Evolutionary conservation across 2,797 vertebrate species (phyloP), one percentile per base, ranked within the genome.

Genomic region (Danio aesculapii): DNA sequence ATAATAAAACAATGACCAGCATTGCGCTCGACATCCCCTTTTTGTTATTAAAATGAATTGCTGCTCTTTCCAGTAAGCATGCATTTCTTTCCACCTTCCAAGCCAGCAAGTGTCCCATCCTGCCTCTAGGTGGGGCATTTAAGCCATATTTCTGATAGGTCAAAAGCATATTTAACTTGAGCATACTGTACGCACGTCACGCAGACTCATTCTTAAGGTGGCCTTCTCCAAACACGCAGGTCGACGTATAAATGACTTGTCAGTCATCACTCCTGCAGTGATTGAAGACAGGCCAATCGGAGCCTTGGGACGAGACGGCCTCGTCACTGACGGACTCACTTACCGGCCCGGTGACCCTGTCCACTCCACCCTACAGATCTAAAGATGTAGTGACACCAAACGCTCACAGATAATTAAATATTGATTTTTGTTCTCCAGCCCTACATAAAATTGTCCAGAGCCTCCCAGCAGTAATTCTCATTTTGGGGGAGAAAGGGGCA

Each of bases 361-460:
- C 88, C 82, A 88, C 86, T 86, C 90, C 89, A 92, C 83, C 93
- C 94, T 92, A 91, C 93, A 90, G 88, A 86, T 91, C 94, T 94
- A 95, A 95, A 94, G 94, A 95, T 94, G 94, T 93, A 94, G 93
- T 91, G 94, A 93, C 94, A 95, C 94, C 94, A 94, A 94, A 94
- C 93, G 94, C 94, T 95, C 94, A 94, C 94, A 94, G 94, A 96
- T 96, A 96, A 96, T 96, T 96, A 96, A 95, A 95, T 96, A 96
- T 96, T 95, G 95, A 95, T 95, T 95, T 95, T 94, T 95, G 94
- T 94, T 95, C 95, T 94, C 94, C 93, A 94, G 95, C 95, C 94
- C 95, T 91, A 94, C 94, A 95, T 95, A 95, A 95, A 95, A 96
- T 96, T 95, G 95, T 95, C 93, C 94, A 93, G 95, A 93, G 94